Evolutionary conservation across 2,797 vertebrate species (phyloP).

Genomic region (Tangara arthus): DNA sequence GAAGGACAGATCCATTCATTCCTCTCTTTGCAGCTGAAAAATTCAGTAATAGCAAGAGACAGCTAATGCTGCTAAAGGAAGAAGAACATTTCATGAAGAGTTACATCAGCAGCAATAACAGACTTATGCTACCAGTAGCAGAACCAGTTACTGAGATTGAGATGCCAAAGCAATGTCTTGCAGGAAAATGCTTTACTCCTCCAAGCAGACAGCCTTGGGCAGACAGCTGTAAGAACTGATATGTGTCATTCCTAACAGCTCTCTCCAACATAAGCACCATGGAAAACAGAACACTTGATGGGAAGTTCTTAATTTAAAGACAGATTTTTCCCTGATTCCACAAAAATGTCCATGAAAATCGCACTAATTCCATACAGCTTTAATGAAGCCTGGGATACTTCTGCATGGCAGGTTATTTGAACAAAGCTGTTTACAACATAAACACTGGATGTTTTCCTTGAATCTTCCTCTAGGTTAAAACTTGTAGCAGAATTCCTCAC

Average conservation of each 20-base stretch:
- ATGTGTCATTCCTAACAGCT: slow-evolving; percentile 41
- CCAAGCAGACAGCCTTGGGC: slow-evolving; percentile 18
- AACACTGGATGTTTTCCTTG: neutral
- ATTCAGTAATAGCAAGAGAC: slow-evolving; percentile 38
- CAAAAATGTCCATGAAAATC: neutral
- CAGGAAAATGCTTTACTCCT: neutral
- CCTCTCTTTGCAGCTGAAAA: neutral
- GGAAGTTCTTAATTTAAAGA: neutral
- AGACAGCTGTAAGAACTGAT: slow-evolving; percentile 59
- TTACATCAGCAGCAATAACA: slow-evolving; percentile 49
- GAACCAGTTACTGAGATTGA: slow-evolving; percentile 56
- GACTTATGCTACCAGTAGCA: slow-evolving; percentile 60
- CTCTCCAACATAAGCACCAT: neutral
- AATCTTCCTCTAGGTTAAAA: neutral
- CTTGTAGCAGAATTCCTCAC: neutral
- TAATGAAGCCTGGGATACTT: neutral
- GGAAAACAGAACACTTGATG: neutral
- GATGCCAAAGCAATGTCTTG: slow-evolving; percentile 52
- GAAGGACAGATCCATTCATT: neutral
- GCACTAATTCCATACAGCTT: neutral
- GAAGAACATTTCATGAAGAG: slow-evolving; percentile 18
- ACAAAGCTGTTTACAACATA: neutral
- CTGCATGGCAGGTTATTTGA: neutral
- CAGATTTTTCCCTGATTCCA: neutral
- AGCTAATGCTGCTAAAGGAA: slow-evolving; percentile 46